phyloP scores from a whole-genome alignment of 2,888 invertebrate genomes.

The Pollenia angustigena region DNA sequence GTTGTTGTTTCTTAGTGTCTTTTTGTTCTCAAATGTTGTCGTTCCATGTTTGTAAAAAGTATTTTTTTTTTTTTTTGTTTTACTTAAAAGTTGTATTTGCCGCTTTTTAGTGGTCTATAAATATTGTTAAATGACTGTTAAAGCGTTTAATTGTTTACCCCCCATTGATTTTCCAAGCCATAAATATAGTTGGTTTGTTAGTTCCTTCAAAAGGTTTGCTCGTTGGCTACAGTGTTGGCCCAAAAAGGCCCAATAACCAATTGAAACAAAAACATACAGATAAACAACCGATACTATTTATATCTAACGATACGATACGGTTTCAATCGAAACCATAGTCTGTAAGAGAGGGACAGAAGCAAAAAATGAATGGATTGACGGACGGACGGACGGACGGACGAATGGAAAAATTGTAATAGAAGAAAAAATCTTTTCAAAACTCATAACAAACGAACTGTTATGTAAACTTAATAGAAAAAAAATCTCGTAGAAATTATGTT shows the following conservation, averaged over 20 bases:
- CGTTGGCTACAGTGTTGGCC: conserved; percentile 17
- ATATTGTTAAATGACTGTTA: conserved; percentile 74
- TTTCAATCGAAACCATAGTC: conserved; percentile 18
- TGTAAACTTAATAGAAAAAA: conserved; percentile 33
- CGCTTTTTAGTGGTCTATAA: conserved; percentile 73
- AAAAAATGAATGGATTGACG: conserved; percentile 2
- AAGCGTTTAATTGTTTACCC: conserved; percentile 74
- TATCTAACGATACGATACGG: conserved; percentile 22
- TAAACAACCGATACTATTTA: conserved; percentile 9
- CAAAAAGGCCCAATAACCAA: conserved; percentile 57
- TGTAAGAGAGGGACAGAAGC: not conserved
- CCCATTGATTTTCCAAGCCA: conserved; percentile 70
- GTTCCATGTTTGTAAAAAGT: conserved; percentile 50
- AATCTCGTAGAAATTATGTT: not conserved
- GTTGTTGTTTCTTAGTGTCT: conserved; percentile 28
- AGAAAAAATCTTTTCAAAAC: not conserved
- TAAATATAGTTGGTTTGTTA: conserved; percentile 59
- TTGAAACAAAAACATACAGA: conserved; percentile 45
- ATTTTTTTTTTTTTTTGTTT: not conserved
- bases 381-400: too few species aligned
- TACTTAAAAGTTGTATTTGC: conserved; percentile 49
- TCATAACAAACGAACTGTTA: conserved; percentile 51
- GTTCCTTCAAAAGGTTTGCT: conserved; percentile 58
- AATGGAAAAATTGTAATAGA: too few species aligned
- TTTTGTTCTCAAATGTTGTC: conserved; percentile 12